Conservation (phyloP, 2,797 vertebrate species). For the Falco cherrug region DNA sequence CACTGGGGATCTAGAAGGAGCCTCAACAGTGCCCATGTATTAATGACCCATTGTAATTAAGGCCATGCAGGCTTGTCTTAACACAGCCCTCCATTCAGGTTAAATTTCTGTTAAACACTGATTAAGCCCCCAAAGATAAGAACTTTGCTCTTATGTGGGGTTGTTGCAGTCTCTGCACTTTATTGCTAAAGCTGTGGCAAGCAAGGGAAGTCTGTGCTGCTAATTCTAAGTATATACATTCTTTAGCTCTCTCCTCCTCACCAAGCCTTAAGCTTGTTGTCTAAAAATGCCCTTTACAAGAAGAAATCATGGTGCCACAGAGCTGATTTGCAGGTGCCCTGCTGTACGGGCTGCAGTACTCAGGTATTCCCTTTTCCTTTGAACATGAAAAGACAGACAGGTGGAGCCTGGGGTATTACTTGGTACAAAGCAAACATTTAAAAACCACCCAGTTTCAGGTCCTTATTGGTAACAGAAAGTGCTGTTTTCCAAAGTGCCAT, state of each 20-base stretch:
- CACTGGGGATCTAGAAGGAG: not conserved
- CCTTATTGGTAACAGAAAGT: constrained; percentile 45
- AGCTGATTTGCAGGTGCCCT: not conserved
- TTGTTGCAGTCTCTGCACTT: not conserved
- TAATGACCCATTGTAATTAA: not conserved
- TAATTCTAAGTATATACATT: not conserved
- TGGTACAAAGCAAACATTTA: constrained; percentile 37
- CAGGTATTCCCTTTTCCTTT: constrained; percentile 9
- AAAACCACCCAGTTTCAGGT: not conserved
- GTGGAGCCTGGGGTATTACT: not conserved
- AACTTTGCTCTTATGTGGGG: not conserved
- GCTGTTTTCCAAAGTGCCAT: constrained; percentile 51
- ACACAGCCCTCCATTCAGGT: not conserved
- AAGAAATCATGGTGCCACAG: not conserved
- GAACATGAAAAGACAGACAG: not conserved
- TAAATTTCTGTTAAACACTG: not conserved
- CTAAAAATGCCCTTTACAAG: not conserved
- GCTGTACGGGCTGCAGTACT: not conserved
- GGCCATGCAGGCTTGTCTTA: not conserved
- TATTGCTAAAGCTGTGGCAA: not conserved
- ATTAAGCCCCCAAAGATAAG: not conserved
- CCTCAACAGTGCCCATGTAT: not conserved
- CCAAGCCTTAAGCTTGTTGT: not conserved
- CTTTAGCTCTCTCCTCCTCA: not conserved
- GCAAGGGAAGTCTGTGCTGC: not conserved